These are phyloP conservation scores for Pentalonia nigronervosa DNA, from an alignment of 1,140 invertebrate species.

Conservation along the genomic window DNA sequence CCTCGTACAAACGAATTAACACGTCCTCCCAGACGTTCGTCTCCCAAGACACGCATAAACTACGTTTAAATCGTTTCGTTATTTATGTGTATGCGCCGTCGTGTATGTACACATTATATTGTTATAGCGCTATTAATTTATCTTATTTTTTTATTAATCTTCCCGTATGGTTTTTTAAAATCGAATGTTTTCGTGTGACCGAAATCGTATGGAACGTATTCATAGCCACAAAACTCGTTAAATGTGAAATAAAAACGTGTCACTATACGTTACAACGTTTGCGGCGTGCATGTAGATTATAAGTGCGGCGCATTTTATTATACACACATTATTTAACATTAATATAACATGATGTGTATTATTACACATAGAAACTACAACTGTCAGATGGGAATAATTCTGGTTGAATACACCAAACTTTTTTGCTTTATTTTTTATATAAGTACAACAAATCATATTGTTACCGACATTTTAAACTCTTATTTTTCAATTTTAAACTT, in stretches of 20 bases:
- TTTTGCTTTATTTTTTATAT: background rate
- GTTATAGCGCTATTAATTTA: slow-evolving; percentile 1
- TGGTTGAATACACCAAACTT: background rate
- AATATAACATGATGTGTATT: background rate
- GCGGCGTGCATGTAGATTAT: background rate
- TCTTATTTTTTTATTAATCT: slow-evolving; percentile 20
- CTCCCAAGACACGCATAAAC: background rate
- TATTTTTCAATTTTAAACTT: slow-evolving; percentile 3
- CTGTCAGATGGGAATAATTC: background rate
- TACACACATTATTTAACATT: background rate
- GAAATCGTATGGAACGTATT: background rate
- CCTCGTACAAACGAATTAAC: background rate
- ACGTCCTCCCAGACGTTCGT: background rate
- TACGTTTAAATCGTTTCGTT: background rate
- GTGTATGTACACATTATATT: background rate
- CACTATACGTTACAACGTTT: background rate
- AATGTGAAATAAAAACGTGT: background rate
- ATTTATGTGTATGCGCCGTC: background rate
- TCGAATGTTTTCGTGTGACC: background rate
- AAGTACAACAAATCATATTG: background rate
- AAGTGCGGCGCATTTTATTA: background rate
- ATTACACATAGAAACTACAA: background rate
- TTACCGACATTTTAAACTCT: background rate
- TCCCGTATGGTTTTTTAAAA: background rate
- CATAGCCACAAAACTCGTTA: background rate